Percentiles rank a stretch among this genome's conserved stretches.
Evolutionary conservation across 2,113 vertebrate genomes (phyloP).

Genomic region (Procavia capensis): DNA sequence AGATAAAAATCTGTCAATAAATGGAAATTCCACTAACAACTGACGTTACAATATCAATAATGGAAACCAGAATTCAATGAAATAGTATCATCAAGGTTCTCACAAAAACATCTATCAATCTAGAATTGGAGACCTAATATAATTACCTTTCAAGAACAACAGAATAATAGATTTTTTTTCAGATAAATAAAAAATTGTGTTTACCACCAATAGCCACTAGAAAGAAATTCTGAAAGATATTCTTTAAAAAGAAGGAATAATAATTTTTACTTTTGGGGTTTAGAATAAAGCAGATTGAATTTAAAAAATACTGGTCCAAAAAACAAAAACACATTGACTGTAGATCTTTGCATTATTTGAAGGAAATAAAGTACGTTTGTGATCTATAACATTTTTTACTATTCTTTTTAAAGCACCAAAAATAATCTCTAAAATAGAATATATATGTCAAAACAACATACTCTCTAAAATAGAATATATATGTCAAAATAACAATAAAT

Average conservation of each 20-base stretch:
- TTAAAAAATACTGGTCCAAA: neutral
- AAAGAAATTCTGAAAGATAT: neutral
- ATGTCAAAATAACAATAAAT: neutral
- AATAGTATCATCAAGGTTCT: neutral
- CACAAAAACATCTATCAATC: neutral
- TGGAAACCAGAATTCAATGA: neutral
- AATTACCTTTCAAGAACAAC: neutral
- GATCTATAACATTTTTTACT: neutral
- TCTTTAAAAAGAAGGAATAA: neutral
- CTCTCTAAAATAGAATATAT: neutral
- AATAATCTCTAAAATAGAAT: neutral
- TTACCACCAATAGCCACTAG: no score
- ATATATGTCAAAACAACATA: no score
- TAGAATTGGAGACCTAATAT: neutral
- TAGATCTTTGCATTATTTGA: neutral
- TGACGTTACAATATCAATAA: neutral
- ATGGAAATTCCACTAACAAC: no score
- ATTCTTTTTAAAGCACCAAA: neutral
- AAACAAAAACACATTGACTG: neutral
- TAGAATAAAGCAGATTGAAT: conserved; percentile 23
- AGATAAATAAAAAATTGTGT: neutral
- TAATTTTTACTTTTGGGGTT: neutral
- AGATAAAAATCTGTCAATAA: neutral
- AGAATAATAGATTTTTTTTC: neutral
- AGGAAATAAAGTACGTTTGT: neutral